A percentile compares a stretch with the other conserved stretches of the same genome.
phyloP scores from a whole-genome alignment of 2,888 invertebrate species.

The Drosophila pullipes region DNA sequence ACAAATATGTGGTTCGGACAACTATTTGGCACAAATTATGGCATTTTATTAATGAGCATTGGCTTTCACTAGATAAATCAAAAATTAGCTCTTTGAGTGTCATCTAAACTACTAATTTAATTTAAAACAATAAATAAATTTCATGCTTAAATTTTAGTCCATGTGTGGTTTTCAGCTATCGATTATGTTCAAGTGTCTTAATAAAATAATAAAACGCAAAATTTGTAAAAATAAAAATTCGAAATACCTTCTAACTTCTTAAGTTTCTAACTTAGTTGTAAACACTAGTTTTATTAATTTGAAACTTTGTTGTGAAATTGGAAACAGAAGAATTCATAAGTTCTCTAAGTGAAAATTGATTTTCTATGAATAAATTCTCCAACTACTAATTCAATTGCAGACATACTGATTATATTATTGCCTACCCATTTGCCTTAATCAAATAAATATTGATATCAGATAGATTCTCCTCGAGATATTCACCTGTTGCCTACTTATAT shows the following conservation, averaged over 20 bases:
- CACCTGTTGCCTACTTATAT: neutral
- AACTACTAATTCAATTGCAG: neutral
- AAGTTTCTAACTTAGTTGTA: neutral
- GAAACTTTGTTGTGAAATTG: neutral
- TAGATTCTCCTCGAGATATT: neutral
- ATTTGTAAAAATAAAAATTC: neutral
- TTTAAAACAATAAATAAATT: neutral
- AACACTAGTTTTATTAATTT: neutral
- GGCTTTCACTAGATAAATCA: neutral
- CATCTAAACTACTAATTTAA: neutral
- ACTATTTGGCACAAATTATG: slow-evolving; percentile 1
- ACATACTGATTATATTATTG: neutral
- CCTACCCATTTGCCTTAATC: neutral
- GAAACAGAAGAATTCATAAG: neutral
- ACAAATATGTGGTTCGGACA: slow-evolving; percentile 23
- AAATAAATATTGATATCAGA: neutral
- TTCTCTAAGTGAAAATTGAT: neutral
- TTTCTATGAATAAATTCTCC: neutral
- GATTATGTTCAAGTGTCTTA: neutral
- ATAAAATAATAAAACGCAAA: neutral
- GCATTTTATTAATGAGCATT: slow-evolving; percentile 16
- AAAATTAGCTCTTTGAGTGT: neutral
- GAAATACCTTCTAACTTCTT: neutral
- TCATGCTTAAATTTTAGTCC: neutral
- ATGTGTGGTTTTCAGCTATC: neutral